Evolutionary conservation across 1,140 invertebrate species (phyloP).

Genomic region (Andrena cerasifolii): DNA sequence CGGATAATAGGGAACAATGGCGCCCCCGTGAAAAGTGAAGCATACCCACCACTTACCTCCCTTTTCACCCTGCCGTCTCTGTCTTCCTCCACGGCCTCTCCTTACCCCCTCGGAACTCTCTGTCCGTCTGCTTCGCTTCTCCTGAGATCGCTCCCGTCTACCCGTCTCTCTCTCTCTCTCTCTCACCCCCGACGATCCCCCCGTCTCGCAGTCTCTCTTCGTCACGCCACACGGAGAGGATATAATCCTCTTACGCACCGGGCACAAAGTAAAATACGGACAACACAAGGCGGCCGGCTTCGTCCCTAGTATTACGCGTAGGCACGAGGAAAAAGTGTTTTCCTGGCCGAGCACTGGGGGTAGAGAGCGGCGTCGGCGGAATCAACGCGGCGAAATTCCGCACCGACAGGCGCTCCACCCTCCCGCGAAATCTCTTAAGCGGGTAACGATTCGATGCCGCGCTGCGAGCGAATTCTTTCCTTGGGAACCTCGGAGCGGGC

Average conservation of each 20-base stretch:
- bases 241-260: conserved; percentile 80
- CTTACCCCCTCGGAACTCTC: background rate
- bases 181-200: conserved; percentile 13
- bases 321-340: conserved; percentile 47
- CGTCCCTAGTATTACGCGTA: conserved; percentile 72
- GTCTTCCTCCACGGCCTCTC: background rate
- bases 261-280: conserved; percentile 79
- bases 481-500: too few relatives aligned
- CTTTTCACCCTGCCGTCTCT: conserved; percentile 24
- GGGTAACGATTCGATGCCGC: conserved; percentile 75
- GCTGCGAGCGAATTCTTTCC: too few relatives aligned
- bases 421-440: conserved; percentile 76
- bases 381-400: conserved; percentile 30
- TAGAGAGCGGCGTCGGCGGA: conserved; percentile 47
- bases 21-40: conserved; percentile 80
- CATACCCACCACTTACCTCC: conserved; percentile 75
- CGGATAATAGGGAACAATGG: conserved; percentile 81
- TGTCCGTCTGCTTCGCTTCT: background rate
- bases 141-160: conserved; percentile 14
- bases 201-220: conserved; percentile 19
- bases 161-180: conserved; percentile 9
- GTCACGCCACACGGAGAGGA: conserved; percentile 35
- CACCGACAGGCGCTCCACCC: conserved; percentile 12
- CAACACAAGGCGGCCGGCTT: conserved; percentile 59
- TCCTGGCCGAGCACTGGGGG: conserved; percentile 1